Base-by-base conservation (phyloP, 1,140 invertebrate species). In the Drosophila rhopaloa region DNA sequence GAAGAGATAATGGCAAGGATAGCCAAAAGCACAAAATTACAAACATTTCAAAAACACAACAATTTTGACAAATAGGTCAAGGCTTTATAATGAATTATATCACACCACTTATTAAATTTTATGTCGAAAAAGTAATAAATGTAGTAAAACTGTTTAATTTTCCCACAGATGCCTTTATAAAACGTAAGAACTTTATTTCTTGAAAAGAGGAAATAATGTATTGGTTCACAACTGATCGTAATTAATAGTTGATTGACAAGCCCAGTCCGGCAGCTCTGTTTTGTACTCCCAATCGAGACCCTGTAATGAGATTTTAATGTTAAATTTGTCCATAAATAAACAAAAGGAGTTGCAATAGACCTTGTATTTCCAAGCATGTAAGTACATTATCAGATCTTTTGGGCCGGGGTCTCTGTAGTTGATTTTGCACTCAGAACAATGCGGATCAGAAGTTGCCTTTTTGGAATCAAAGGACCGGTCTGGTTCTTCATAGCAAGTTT, bases 331-430 rank as follows among this genome's bases (percentile, higher is more conserved):
- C 1, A 8, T 13, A 3, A 32, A 6, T 10, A 14, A 14, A 16
- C 2, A 14, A 3, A 1, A 37, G 0, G 2, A 1, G 0, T 43
- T 0, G 0, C 14, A 27, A 46, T 71, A 96, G 81, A 95, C 96
- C 94, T 95, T 96, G 92, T 98, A 99, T 86, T 96, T 96, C 95
- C 97, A 97, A 14, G 98, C 98, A 93, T 99, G 98, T 13, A 99
- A 94, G 93, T 98, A 99, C 97, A 99, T 98, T 62, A 98, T 95
- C 14, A 99, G 94, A 91, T 99, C 97, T 67, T 96, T 95, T 0
- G 97, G 96, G 62, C 96, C 96, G 0, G 98, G 98, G 92, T 99
- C 98, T 62, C 96, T 93, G 93, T 97, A 98, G 55, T 97, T 94
- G 11, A 97, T 96, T 92, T 97, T 97, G 93, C 98, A 99, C 92